These are phyloP conservation scores for Diaprepes abbreviatus DNA, from an alignment of 2,888 invertebrate species.

Conservation along the genomic window DNA sequence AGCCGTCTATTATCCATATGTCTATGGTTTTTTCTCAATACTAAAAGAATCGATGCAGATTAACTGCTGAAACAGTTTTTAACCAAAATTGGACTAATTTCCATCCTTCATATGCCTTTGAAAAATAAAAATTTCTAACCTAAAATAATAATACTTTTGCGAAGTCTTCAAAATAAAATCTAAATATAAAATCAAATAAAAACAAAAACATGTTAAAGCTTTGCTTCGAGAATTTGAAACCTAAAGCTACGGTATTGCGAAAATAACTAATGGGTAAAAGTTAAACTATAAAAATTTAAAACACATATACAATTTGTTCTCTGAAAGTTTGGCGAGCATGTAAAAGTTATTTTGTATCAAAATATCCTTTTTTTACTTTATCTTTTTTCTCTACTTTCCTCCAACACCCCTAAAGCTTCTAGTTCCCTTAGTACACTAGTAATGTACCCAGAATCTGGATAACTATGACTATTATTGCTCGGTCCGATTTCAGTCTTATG, in stretches of 20 bases:
- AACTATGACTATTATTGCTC: slow-evolving; percentile 73
- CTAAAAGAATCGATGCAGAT: too few species aligned
- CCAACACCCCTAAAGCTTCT: slow-evolving; percentile 72
- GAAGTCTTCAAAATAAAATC: slow-evolving; percentile 31
- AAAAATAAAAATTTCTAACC: slow-evolving; percentile 4
- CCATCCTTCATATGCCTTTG: too few species aligned
- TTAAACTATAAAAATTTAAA: neutral
- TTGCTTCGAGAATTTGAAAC: slow-evolving; percentile 27
- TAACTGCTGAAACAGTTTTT: too few species aligned
- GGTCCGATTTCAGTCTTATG: slow-evolving; percentile 84
- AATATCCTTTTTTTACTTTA: neutral
- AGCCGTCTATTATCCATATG: too few species aligned
- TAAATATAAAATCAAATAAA: slow-evolving; percentile 32
- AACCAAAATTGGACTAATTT: too few species aligned
- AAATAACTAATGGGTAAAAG: slow-evolving; percentile 14
- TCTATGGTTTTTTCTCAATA: too few species aligned
- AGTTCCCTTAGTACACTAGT: slow-evolving; percentile 75
- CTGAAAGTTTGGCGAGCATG: too few species aligned
- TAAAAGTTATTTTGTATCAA: too few species aligned
- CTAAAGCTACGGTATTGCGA: slow-evolving; percentile 13
- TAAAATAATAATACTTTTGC: slow-evolving; percentile 15
- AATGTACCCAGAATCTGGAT: slow-evolving; percentile 84
- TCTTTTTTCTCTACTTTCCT: slow-evolving; percentile 62
- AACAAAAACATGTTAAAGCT: slow-evolving; percentile 44
- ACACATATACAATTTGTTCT: neutral